These are phyloP conservation scores for Corythornis leucogaster DNA, from an alignment of 2,797 vertebrate species.

Conservation along the genomic window DNA sequence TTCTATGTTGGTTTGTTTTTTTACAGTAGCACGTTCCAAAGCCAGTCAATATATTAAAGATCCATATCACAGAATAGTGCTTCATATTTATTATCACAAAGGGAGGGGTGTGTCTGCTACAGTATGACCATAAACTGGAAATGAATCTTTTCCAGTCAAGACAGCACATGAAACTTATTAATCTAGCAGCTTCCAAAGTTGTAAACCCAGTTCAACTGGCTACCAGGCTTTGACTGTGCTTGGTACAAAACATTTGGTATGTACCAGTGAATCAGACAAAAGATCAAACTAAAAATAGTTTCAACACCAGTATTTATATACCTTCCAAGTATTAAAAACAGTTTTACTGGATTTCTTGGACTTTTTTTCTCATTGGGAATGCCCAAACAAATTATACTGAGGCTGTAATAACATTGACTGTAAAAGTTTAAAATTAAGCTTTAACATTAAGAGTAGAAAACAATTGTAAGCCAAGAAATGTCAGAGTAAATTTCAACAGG, in stretches of 20 bases:
- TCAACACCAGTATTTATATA: constrained; percentile 14
- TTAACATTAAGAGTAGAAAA: constrained; percentile 32
- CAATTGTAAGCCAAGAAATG: constrained; percentile 1
- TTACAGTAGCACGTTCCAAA: constrained; percentile 8
- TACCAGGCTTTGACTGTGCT: constrained; percentile 18
- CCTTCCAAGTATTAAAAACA: constrained; percentile 8
- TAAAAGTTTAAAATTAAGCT: constrained; percentile 17
- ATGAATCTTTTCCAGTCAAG: constrained; percentile 44
- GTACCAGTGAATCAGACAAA: constrained; percentile 30
- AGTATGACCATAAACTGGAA: constrained; percentile 44
- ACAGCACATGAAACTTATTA: constrained; percentile 47
- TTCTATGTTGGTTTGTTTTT: background rate
- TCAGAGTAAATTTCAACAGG: constrained; percentile 19
- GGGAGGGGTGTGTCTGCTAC: constrained; percentile 23
- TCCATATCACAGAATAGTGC: background rate
- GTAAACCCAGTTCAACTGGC: constrained; percentile 67
- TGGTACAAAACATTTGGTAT: background rate
- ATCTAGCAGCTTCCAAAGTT: constrained; percentile 32
- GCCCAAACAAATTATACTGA: background rate
- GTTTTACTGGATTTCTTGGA: background rate
- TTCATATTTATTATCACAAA: constrained; percentile 13
- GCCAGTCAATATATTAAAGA: background rate
- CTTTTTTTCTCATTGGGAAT: constrained; percentile 9
- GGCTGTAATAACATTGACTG: background rate
- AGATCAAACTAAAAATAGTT: constrained; percentile 50